Base-by-base conservation (phyloP, 1,140 invertebrate genomes). In the Penaeus japonicus region DNA sequence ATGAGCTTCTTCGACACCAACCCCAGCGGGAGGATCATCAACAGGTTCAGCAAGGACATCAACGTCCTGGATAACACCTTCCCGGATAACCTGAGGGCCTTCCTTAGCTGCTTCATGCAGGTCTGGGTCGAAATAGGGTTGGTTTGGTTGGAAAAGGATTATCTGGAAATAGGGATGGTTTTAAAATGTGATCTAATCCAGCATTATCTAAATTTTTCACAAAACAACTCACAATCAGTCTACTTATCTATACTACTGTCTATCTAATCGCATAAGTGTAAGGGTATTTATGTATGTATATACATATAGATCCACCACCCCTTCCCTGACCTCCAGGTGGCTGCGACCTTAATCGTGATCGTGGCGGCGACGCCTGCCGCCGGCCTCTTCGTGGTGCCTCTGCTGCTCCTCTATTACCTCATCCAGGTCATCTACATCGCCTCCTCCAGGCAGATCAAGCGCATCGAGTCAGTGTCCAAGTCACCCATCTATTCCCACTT, bases 401-500 rank as follows among this genome's bases (percentile, higher is more conserved):
- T 95, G 5, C 91, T 90, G 12, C 70, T 94, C 22, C 82, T 95
- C 4, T 95, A 95, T 91, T 93, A 93, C 88, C 91, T 94, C 62
- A 92, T 95, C n/a, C 93, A 94, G 81, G 85, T 85, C 30, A 54
- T 99, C 93, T 99, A 99, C 92, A 97, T 99, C 77, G 94, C 95
- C 0, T 97, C 98, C 0, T 99, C 98, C 2, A 93, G 98, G 35
- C 98, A 99, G 92, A 92, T 99, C 84, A 99, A 99, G 93, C 94
- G 99, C 70, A 92, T 99, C 39, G 98, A 99, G 92, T 99, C 98
- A 0, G 96, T 99, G 0, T 98, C 97, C n/a, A 94, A 98, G 78
- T 99, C 98, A 17, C 98, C 99, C 0, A 99, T 99, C 91, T 99
- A 99, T 93, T 98, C 98, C 5, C 98, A 99, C 93, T 99, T 99